Base-by-base conservation (phyloP, 2,888 invertebrate genomes). In the Chalcosyrphus nemorum region DNA sequence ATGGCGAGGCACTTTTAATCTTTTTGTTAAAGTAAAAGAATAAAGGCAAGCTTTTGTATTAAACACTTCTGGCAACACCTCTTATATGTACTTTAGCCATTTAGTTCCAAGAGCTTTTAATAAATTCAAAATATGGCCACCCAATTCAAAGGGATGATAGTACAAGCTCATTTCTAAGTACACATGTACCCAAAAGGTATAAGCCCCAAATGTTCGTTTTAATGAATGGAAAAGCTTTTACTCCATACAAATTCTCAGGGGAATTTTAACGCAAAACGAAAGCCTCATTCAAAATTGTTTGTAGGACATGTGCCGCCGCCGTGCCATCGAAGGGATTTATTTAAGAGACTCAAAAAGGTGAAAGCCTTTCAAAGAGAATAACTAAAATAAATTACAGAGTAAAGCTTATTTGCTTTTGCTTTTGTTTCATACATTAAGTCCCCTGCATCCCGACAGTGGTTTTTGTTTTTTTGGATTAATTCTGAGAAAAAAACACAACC, bases 171-270 rank as follows among this genome's bases (percentile, higher is more conserved):
- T 41, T 0, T 47, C 35, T 21, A n/a, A n/a, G 76, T 76, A 56
- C 76, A 81, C 41, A 35, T 76, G 81, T 27, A 76, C 76, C 63
- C 63, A 9, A 56, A n/a, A 3, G 35, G 65, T 65, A 54, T 27
- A 47, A 21, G 54, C 32, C 61, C 13, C 19, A 6, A 19, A 32
- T 32, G 41, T 19, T n/a, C 9, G 21, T 57, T 82, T 72, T 77
- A 27, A 82, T 82, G 81, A 82, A 82, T 82, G 81, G 65, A 54
- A 6, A 21, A 82, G 72, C 71, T 77, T n/a, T 77, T 77, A 77
- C 72, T 77, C 63, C 45, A 65, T 43, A 41, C 52, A 71, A 41
- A n/a, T 45, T 63, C 52, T 24, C 66, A 54, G 29, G 65, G 66
- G 59, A 65, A 6, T 38, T 41, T 21, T 24, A 35, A 50, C 2